Percentiles rank a stretch among this genome's conserved stretches.
Evolutionary conservation across 2,888 invertebrate genomes (phyloP).

Genomic region (Lithophane ornitopus): DNA sequence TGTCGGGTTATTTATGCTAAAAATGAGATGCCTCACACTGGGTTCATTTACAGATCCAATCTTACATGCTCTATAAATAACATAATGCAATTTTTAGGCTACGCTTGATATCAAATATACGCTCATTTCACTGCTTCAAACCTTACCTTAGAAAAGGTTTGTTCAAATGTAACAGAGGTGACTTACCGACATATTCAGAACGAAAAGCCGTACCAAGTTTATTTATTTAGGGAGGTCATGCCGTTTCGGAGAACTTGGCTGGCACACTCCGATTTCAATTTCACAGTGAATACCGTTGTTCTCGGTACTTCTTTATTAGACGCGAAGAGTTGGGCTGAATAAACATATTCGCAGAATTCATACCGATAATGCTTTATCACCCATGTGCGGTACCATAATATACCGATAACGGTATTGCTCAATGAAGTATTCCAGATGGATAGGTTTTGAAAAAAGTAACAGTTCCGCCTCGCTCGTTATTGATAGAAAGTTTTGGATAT

Average conservation of each 20-base stretch:
- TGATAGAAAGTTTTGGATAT: slow-evolving; percentile 45
- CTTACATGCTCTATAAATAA: background rate
- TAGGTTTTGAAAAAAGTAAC: slow-evolving; percentile 25
- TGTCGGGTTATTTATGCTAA: background rate
- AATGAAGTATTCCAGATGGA: slow-evolving; percentile 27
- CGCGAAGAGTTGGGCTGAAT: slow-evolving; percentile 69
- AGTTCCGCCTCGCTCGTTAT: slow-evolving; percentile 10
- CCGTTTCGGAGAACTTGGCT: slow-evolving; percentile 74
- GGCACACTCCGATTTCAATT: slow-evolving; percentile 80
- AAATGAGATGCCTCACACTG: background rate
- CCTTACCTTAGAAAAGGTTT: slow-evolving; percentile 9
- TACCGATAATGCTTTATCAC: slow-evolving; percentile 68
- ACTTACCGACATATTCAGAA: slow-evolving; percentile 18
- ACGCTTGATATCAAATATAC: background rate
- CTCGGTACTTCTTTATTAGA: slow-evolving; percentile 79
- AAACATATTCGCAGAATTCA: slow-evolving; percentile 76
- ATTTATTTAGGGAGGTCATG: slow-evolving; percentile 74
- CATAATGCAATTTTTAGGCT: background rate
- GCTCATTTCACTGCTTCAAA: background rate
- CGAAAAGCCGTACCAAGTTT: slow-evolving; percentile 53
- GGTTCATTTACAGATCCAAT: background rate
- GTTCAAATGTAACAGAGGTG: slow-evolving; percentile 4
- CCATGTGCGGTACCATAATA: slow-evolving; percentile 35
- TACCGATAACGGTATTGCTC: slow-evolving; percentile 49
- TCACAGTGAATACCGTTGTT: slow-evolving; percentile 80